Evolutionary conservation across 2,888 invertebrate species (phyloP).

Genomic region (Drosophila subquinaria): DNA sequence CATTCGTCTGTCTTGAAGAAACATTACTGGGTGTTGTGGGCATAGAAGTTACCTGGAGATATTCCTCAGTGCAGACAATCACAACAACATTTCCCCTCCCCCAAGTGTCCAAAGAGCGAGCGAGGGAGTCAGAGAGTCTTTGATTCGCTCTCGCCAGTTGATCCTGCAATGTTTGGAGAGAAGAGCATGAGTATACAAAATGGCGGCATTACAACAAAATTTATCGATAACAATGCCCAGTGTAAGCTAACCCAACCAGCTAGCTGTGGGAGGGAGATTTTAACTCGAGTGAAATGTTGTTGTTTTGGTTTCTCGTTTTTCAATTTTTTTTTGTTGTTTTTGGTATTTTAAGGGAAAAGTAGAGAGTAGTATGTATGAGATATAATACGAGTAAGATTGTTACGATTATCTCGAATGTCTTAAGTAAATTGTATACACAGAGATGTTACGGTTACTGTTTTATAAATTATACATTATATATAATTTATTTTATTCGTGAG

Average conservation of each 20-base stretch:
- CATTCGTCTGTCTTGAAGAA: conserved; percentile 73
- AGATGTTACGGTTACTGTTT: conserved; percentile 10
- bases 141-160: not conserved
- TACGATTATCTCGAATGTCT: conserved; percentile 24
- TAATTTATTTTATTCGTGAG: not conserved
- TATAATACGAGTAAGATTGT: conserved; percentile 19
- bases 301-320: conserved; percentile 1
- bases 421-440: conserved; percentile 14
- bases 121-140: not conserved
- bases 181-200: conserved; percentile 29
- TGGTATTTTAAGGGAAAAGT: conserved; percentile 1
- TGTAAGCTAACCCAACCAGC: conserved; percentile 25
- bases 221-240: conserved; percentile 21
- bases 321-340: not conserved
- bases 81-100: not conserved
- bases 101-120: not conserved
- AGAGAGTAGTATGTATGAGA: conserved; percentile 24
- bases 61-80: conserved; percentile 29
- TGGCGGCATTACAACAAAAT: not conserved
- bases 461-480: not conserved
- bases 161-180: conserved; percentile 46
- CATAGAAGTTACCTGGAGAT: conserved; percentile 74
- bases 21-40: conserved; percentile 70
- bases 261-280: conserved; percentile 16
- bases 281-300: conserved; percentile 20